Evolutionary conservation across 2,113 vertebrate species (phyloP).

Genomic region (Addax nasomaculatus): DNA sequence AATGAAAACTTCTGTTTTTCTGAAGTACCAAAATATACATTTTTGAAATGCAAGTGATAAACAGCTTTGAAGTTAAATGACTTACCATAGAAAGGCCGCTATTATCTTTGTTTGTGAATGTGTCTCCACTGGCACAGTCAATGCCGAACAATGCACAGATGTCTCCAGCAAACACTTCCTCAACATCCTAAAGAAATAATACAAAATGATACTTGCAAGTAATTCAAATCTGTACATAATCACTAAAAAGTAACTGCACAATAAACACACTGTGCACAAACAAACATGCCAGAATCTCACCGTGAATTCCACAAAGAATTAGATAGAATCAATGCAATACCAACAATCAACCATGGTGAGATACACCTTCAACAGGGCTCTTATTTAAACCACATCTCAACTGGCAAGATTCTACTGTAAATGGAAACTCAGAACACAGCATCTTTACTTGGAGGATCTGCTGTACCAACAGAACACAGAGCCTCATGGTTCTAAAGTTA

Average conservation of each 20-base stretch:
- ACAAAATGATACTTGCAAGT: neutral
- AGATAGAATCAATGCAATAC: neutral
- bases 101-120: conserved; percentile 87
- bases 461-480: neutral
- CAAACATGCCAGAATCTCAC: neutral
- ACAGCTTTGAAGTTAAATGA: neutral
- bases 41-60: neutral
- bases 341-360: neutral
- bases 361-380: neutral
- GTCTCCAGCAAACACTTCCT: conserved; percentile 91
- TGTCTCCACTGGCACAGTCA: conserved; percentile 97
- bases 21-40: neutral
- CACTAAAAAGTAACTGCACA: neutral
- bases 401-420: neutral
- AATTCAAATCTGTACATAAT: neutral
- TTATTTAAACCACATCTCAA: neutral
- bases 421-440: neutral
- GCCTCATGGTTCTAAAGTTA: neutral
- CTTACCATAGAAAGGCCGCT: conserved; percentile 92
- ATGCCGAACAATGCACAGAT: conserved; percentile 97
- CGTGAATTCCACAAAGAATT: neutral
- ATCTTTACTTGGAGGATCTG: neutral
- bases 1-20: neutral
- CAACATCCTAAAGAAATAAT: conserved; percentile 86
- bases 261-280: neutral